Conservation (phyloP, 2,888 invertebrate species). For the Meiosimyza decipiens region DNA sequence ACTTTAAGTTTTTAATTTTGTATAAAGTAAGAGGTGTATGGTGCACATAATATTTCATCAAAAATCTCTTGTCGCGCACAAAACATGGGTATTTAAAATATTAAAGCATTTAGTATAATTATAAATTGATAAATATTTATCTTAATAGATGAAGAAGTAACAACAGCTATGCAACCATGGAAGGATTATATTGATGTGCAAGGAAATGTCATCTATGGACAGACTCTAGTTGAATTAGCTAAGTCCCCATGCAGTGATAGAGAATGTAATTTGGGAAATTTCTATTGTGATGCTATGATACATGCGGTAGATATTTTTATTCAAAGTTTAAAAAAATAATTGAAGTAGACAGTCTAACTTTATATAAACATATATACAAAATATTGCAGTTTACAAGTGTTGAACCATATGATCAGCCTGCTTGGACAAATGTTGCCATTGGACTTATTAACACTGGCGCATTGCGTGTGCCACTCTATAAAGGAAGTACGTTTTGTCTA, state of each 20-base stretch:
- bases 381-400: constrained; percentile 51
- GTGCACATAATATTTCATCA: no score
- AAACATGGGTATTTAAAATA: not conserved
- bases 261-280: constrained; percentile 82
- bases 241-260: constrained; percentile 69
- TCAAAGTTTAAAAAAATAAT: constrained; percentile 56
- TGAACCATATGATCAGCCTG: constrained; percentile 60
- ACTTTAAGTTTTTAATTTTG: no score
- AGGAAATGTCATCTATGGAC: constrained; percentile 72
- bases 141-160: constrained; percentile 70
- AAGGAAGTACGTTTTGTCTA: constrained; percentile 69
- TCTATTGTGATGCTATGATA: constrained; percentile 79
- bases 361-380: not conserved
- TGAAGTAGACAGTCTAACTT: constrained; percentile 41
- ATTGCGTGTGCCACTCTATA: constrained; percentile 75
- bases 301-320: constrained; percentile 69
- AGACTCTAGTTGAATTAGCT: constrained; percentile 71
- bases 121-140: not conserved
- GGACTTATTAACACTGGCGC: constrained; percentile 77
- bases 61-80: not conserved
- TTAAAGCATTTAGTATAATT: not conserved
- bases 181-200: constrained; percentile 70
- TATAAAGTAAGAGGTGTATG: no score
- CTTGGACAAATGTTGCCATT: constrained; percentile 77
- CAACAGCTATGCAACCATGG: constrained; percentile 73